Evolutionary conservation across 2,113 vertebrate species (phyloP).

Genomic region (Halcyon malimbica): DNA sequence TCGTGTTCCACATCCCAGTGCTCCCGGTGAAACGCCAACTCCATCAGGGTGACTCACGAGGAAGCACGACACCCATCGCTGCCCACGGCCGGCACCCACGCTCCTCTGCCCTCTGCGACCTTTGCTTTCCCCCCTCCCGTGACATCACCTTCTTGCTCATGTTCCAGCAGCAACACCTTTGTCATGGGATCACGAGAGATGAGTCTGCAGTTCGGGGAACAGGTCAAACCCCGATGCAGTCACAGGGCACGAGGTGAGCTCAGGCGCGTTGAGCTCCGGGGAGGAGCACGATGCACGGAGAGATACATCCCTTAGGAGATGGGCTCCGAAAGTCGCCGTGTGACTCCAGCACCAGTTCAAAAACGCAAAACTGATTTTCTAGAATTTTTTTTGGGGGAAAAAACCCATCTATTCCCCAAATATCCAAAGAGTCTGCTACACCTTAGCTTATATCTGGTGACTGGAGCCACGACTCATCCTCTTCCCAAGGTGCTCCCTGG

Average conservation of each 20-base stretch:
- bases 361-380: neutral
- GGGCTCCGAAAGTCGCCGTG: neutral
- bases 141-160: neutral
- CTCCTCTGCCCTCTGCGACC: neutral
- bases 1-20: rapidly evolving
- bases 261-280: neutral
- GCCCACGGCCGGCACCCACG: neutral
- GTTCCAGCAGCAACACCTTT: neutral
- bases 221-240: rapidly evolving
- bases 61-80: neutral
- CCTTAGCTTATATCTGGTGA: neutral
- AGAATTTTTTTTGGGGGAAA: neutral
- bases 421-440: rapidly evolving
- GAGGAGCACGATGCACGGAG: rapidly evolving
- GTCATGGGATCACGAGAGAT: neutral
- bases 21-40: neutral
- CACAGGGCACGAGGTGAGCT: neutral
- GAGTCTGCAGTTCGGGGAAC: neutral
- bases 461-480: neutral
- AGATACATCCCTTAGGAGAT: rapidly evolving
- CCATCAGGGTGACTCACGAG: neutral
- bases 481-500: neutral
- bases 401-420: neutral
- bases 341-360: neutral
- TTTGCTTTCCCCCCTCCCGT: neutral